A percentile compares a stretch with the other conserved stretches of the same genome.
These are phyloP conservation scores for Leptogaster cylindrica DNA, from an alignment of 2,888 invertebrate genomes.

Conservation along the genomic window DNA sequence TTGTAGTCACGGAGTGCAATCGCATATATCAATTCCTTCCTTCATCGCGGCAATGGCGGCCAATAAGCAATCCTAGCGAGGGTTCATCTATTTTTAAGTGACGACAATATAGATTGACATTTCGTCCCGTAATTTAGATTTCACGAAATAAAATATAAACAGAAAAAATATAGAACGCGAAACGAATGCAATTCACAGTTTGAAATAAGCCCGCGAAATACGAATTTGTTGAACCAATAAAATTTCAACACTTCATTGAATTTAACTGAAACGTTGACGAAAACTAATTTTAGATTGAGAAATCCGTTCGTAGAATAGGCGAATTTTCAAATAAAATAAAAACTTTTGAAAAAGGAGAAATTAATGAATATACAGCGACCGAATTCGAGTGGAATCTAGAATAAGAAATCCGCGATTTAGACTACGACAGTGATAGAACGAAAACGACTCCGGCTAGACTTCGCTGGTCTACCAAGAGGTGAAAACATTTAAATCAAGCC, in stretches of 20 bases:
- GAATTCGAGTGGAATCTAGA: constrained; percentile 23
- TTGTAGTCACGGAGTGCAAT: constrained; percentile 15
- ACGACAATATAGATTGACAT: constrained; percentile 14
- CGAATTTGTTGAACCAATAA: constrained; percentile 11
- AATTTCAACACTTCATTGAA: constrained; percentile 1
- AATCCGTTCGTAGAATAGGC: constrained; percentile 35
- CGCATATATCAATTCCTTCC: neutral
- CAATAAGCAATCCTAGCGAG: constrained; percentile 19
- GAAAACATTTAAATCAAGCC: constrained; percentile 45
- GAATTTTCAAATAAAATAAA: constrained; percentile 26
- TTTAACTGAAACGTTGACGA: constrained; percentile 5
- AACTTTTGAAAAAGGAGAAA: constrained; percentile 30
- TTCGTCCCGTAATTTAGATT: constrained; percentile 4
- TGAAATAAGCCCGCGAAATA: neutral
- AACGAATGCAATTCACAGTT: neutral
- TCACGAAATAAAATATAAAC: neutral
- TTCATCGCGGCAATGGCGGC: neutral
- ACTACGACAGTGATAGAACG: constrained; percentile 49
- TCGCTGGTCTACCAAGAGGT: constrained; percentile 38
- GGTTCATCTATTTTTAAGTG: constrained; percentile 21
- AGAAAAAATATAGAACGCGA: neutral
- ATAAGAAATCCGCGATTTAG: constrained; percentile 30
- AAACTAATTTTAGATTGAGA: constrained; percentile 29
- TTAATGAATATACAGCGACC: constrained; percentile 18
- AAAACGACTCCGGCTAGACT: constrained; percentile 49